These are phyloP conservation scores for Heterodera filipjevi DNA, from an alignment of 2,888 invertebrate genomes.

Conservation along the genomic window DNA sequence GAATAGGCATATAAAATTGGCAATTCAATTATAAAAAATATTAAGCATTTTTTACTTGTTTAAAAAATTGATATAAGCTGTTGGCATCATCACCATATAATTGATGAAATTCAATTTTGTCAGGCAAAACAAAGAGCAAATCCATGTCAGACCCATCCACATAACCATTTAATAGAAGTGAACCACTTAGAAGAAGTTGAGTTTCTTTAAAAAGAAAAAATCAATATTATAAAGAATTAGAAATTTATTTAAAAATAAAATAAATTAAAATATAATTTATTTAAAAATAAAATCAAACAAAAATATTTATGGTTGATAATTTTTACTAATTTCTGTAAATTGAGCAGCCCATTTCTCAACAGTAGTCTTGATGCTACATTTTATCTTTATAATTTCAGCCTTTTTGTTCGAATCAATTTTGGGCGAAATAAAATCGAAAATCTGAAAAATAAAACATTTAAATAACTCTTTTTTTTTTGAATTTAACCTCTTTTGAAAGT, in stretches of 20 bases:
- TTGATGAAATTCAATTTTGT: neutral
- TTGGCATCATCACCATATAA: neutral
- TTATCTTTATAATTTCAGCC: neutral
- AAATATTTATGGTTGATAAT: neutral
- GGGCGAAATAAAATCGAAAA: neutral
- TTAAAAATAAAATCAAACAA: no score
- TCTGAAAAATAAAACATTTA: neutral
- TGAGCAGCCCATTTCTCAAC: neutral
- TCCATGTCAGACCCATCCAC: neutral
- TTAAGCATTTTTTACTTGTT: neutral
- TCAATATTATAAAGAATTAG: neutral
- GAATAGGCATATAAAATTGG: no score
- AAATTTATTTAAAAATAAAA: no score
- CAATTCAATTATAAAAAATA: no score
- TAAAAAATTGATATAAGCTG: neutral
- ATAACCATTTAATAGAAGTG: neutral
- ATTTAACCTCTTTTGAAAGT: neutral
- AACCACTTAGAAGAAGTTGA: neutral
- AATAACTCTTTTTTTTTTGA: neutral
- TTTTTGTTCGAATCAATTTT: neutral
- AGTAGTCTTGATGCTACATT: neutral
- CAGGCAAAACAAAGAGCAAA: slow-evolving; percentile 2
- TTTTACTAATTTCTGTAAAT: neutral
- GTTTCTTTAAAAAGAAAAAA: neutral
- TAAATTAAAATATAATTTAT: no score